Conservation (phyloP, 1,140 invertebrate genomes). For the Vollenhovia emeryi region DNA sequence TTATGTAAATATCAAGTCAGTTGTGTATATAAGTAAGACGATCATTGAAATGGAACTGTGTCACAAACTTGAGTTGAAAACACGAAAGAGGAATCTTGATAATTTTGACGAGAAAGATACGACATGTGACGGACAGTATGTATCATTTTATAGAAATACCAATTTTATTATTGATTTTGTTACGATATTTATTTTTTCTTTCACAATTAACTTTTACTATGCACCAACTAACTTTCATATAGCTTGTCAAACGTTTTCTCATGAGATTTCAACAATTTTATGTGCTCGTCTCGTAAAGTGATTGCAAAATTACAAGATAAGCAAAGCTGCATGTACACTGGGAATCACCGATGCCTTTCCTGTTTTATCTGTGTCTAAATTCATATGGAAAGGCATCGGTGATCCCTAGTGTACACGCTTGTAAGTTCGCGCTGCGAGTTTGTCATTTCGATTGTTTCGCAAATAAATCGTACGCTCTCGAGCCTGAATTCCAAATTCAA, state of each 20-base stretch:
- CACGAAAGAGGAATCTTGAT: background rate
- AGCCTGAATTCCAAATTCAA: background rate
- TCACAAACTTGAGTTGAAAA: background rate
- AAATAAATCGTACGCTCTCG: background rate
- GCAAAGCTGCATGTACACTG: too few species aligned
- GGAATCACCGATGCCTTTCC: too few species aligned
- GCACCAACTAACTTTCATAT: too few species aligned
- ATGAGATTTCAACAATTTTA: too few species aligned
- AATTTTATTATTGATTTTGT: constrained; percentile 3
- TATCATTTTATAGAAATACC: background rate
- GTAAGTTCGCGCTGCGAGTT: background rate
- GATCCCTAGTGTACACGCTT: too few species aligned
- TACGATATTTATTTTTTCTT: background rate
- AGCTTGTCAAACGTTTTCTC: too few species aligned
- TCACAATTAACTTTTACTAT: background rate
- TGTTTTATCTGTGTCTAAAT: too few species aligned
- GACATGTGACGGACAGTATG: background rate
- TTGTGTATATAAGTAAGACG: background rate
- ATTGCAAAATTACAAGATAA: too few species aligned
- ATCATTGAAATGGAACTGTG: background rate
- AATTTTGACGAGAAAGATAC: background rate
- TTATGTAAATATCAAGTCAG: background rate
- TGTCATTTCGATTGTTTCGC: background rate
- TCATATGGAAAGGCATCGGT: too few species aligned
- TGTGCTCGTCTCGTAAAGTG: too few species aligned